Percentiles rank a stretch among this genome's conserved stretches.
phyloP scores from a whole-genome alignment of 2,888 invertebrate species.

The Fragum sueziense region DNA sequence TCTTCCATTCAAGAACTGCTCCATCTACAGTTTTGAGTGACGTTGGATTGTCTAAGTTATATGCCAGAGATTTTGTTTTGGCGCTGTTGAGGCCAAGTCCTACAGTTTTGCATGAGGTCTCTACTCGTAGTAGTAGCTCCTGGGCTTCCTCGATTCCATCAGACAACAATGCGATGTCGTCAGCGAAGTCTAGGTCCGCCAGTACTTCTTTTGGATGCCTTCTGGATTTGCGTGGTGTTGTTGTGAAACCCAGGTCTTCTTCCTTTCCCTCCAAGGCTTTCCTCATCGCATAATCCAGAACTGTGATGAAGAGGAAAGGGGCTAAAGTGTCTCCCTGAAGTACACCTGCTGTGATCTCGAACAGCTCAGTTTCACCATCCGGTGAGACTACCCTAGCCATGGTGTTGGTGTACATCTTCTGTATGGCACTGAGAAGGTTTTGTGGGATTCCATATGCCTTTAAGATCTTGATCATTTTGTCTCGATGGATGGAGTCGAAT shows the following conservation, averaged over 20 bases:
- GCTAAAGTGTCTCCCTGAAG: conserved; percentile 28
- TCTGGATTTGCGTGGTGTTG: too few species aligned
- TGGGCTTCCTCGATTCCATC: too few species aligned
- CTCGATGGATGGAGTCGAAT: background rate
- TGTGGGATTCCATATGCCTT: background rate
- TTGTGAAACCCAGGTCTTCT: background rate
- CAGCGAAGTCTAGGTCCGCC: too few species aligned
- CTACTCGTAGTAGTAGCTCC: too few species aligned
- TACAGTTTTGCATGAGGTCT: too few species aligned
- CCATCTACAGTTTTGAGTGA: too few species aligned
- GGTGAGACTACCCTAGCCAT: background rate
- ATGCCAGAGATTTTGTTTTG: too few species aligned
- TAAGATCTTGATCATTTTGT: background rate
- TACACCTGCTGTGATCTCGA: conserved; percentile 3
- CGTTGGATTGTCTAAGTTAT: too few species aligned
- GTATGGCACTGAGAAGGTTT: background rate
- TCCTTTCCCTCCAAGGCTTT: background rate
- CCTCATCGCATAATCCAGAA: conserved; percentile 9
- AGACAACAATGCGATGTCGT: too few species aligned
- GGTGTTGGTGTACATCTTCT: background rate
- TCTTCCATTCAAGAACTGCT: too few species aligned
- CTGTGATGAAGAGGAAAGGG: conserved; percentile 14
- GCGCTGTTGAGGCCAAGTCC: too few species aligned
- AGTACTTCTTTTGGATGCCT: too few species aligned
- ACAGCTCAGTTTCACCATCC: conserved; percentile 3